Evolutionary conservation across 2,888 invertebrate species (phyloP), one percentile per base, ranked within the genome.

Genomic region (Latrodectus hesperus): DNA sequence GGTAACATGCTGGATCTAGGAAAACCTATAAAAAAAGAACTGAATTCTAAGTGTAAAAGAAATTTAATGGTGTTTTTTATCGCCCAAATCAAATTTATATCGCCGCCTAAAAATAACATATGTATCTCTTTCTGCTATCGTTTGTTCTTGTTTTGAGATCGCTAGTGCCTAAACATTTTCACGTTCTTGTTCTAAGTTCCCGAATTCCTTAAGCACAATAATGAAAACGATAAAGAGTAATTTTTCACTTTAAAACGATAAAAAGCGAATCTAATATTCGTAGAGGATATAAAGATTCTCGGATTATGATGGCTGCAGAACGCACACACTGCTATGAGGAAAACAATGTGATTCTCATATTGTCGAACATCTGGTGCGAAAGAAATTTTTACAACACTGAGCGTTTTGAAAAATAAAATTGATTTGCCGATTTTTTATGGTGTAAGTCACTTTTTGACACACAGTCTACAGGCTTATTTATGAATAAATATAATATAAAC

Each of bases 11-110:
- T 64, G n/a, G 38, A n/a, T 16, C 38, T 3, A 1, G 51, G 65
- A 70, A 52, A 26, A 49, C 76, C 55, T 76, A 26, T 73, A 83
- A 83, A 83, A 76, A 55, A 71, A 70, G 60, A n/a, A 11, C 38
- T 38, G 38, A 60, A 12, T 64, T 83, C 60, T 76, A 70, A 71
- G 71, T 83, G 76, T 71, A 76, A 83, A 76, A 75, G 76, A 71
- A 83, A 67, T 53, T 83, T 83, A 67, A 83, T 52, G 53, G 60
- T 52, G 22, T 70, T 76, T 81, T 83, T 83, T 83, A 83, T 71
- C 60, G 64, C 70, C 71, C 70, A 70, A 83, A 83, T 83, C 71
- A 83, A 83, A 83, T 83, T 83, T 83, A 83, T 83, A 71, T 76
- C 71, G 52, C 22, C 26, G 76, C 76, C 76, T 83, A 83, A 76